These are phyloP conservation scores for Noctua janthina DNA, from an alignment of 2,888 invertebrate species.

Conservation along the genomic window DNA sequence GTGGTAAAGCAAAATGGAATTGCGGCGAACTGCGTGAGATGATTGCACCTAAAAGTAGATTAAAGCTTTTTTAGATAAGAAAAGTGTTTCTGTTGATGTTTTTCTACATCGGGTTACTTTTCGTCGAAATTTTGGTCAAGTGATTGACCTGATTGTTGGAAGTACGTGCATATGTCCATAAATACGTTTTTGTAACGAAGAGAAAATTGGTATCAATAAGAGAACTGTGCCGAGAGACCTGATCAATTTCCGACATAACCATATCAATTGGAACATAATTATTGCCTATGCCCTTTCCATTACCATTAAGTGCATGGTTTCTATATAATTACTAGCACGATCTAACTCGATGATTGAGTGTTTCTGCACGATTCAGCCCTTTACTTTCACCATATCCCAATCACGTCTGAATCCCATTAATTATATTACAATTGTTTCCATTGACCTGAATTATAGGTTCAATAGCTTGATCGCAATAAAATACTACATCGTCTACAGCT, in stretches of 20 bases:
- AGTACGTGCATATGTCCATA: conserved; percentile 20
- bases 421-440: conserved; percentile 57
- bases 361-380: conserved; percentile 64
- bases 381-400: conserved; percentile 57
- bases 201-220: conserved; percentile 36
- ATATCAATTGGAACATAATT: conserved; percentile 53
- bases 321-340: conserved; percentile 59
- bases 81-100: conserved; percentile 14
- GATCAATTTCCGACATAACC: conserved; percentile 33
- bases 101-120: conserved; percentile 20
- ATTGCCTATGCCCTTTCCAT: conserved; percentile 51
- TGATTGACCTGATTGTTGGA: conserved; percentile 27
- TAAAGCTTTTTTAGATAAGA: conserved; percentile 21
- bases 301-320: conserved; percentile 43
- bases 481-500: conserved; percentile 52
- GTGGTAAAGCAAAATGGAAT: conserved; percentile 40
- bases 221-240: conserved; percentile 7
- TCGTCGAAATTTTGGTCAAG: conserved; percentile 18
- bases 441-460: conserved; percentile 59
- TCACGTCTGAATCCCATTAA: conserved; percentile 55
- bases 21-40: conserved; percentile 57
- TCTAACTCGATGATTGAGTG: conserved; percentile 60
- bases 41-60: conserved; percentile 51
- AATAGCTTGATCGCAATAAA: conserved; percentile 45
- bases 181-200: conserved; percentile 19